A percentile compares a stretch with the other conserved stretches of the same genome.
Conservation (phyloP, 2,797 vertebrate genomes). For the Lagorchestes hirsutus region DNA sequence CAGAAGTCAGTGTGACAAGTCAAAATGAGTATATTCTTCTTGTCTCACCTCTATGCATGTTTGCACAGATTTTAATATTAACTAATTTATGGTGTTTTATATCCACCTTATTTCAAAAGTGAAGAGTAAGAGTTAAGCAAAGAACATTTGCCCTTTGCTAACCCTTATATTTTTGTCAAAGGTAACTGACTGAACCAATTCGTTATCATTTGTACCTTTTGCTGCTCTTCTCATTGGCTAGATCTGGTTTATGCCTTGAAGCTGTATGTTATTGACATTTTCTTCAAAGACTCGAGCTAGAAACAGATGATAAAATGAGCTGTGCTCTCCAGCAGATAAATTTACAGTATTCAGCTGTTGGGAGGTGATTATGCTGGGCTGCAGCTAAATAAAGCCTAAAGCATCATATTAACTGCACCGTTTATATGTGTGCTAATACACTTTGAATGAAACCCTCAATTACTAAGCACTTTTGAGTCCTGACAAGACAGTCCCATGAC, state of each 20-base stretch:
- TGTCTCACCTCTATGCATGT: constrained; percentile 25
- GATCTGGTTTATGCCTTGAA: constrained; percentile 76
- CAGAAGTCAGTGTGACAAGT: constrained; percentile 17
- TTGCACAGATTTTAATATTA: constrained; percentile 52
- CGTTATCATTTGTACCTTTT: constrained; percentile 60
- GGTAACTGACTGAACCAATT: constrained; percentile 22
- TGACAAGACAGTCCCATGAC: constrained; percentile 85
- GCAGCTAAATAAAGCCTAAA: constrained; percentile 84
- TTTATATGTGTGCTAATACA: constrained; percentile 84
- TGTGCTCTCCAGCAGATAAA: constrained; percentile 79
- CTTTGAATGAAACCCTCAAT: constrained; percentile 86
- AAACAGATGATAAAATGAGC: constrained; percentile 74
- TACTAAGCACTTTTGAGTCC: constrained; percentile 86
- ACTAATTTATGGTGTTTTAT: constrained; percentile 21
- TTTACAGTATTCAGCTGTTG: constrained; percentile 77
- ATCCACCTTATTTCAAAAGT: constrained; percentile 48
- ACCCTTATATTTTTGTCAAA: neutral
- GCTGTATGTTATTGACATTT: constrained; percentile 73
- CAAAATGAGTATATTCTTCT: constrained; percentile 37
- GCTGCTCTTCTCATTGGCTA: constrained; percentile 64
- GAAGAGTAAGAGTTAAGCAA: constrained; percentile 43
- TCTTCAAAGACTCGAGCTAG: constrained; percentile 69
- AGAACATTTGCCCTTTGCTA: constrained; percentile 11
- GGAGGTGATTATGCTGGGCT: constrained; percentile 81
- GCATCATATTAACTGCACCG: constrained; percentile 81